Evolutionary conservation across 1,140 invertebrate genomes (phyloP).

Genomic region (Trinorchestia longiramus): DNA sequence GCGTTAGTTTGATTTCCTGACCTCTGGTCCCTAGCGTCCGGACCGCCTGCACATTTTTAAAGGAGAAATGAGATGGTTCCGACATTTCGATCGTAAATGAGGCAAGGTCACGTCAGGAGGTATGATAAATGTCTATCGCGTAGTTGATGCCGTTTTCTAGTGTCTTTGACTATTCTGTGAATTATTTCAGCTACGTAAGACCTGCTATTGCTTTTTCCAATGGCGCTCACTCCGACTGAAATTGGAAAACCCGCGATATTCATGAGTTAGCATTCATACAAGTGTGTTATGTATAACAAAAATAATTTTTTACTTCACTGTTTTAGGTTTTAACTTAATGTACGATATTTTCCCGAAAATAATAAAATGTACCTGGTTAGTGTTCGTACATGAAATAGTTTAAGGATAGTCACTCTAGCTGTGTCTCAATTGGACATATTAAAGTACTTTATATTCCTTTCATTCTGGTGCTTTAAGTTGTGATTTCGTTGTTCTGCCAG

Average conservation of each 20-base stretch:
- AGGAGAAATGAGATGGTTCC: background rate
- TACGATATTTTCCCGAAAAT: no score
- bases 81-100: slow-evolving; percentile 8
- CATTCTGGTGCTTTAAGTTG: background rate
- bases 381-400: no score
- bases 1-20: slow-evolving; percentile 49
- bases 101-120: background rate
- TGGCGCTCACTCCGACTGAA: background rate
- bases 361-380: no score
- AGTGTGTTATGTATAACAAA: background rate
- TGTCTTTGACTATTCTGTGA: background rate
- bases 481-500: background rate
- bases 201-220: background rate
- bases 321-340: no score
- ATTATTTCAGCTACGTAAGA: background rate
- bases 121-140: slow-evolving; percentile 1
- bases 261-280: background rate
- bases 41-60: background rate
- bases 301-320: no score
- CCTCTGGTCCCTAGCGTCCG: background rate
- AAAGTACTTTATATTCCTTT: background rate
- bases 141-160: background rate
- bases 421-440: background rate
- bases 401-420: background rate
- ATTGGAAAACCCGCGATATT: background rate